Percentiles rank a stretch among this genome's conserved stretches.
These are phyloP conservation scores for Ctenicera cuprea DNA, from an alignment of 2,888 invertebrate species.

Conservation along the genomic window DNA sequence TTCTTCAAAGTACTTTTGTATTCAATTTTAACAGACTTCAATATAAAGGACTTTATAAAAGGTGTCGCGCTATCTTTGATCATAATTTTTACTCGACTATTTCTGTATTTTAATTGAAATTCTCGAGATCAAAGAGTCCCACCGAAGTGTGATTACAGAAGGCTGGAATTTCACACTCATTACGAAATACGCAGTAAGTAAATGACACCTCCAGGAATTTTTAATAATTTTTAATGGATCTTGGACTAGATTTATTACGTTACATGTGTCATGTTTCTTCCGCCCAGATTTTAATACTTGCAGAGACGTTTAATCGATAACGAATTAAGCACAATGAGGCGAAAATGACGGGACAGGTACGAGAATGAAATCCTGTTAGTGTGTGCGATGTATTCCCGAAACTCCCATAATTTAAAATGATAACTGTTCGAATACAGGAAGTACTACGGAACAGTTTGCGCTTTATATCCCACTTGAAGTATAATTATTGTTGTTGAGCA, in stretches of 20 bases:
- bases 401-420: conserved; percentile 11
- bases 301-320: conserved; percentile 28
- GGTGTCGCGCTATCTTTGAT: conserved; percentile 58
- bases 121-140: conserved; percentile 56
- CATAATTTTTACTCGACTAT: conserved; percentile 55
- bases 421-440: conserved; percentile 6
- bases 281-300: conserved; percentile 11
- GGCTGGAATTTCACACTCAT: conserved; percentile 2
- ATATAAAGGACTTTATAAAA: conserved; percentile 55
- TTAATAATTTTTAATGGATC: conserved; percentile 22
- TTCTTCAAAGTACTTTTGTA: conserved; percentile 58
- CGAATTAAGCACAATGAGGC: conserved; percentile 23
- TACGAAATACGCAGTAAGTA: background rate
- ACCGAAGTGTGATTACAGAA: conserved; percentile 33
- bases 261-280: conserved; percentile 20
- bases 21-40: conserved; percentile 59
- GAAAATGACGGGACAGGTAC: conserved; percentile 1
- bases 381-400: background rate
- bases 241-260: conserved; percentile 6
- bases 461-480: conserved; percentile 23
- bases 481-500: background rate
- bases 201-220: background rate
- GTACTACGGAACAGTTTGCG: background rate
- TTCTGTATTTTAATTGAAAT: conserved; percentile 60
- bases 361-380: background rate